phyloP scores from a whole-genome alignment of 2,797 vertebrate species.

The Astyanax mexicanus region DNA sequence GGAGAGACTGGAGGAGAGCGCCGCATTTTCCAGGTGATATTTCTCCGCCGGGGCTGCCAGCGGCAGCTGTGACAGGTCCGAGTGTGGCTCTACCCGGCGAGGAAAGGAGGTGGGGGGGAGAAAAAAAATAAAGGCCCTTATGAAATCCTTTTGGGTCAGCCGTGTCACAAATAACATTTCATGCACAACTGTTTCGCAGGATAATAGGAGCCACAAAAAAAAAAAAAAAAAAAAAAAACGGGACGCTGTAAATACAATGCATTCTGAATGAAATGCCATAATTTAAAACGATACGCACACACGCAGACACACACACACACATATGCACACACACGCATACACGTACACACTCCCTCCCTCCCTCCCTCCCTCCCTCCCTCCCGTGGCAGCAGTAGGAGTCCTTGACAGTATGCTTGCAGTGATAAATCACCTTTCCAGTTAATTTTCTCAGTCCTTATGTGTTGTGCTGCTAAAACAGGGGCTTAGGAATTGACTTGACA shows the following conservation, averaged over 20 bases:
- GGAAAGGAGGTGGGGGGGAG: neutral
- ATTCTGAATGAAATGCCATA: conserved; percentile 99
- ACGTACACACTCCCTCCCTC: conserved; percentile 12
- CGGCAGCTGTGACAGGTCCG: conserved; percentile 97
- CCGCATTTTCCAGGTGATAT: conserved; percentile 99
- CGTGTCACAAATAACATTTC: conserved; percentile 99
- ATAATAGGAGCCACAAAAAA: conserved; percentile 99
- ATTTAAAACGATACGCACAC: conserved; percentile 89
- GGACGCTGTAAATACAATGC: conserved; percentile 99
- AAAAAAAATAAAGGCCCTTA: conserved; percentile 85
- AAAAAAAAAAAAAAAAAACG: too few species aligned
- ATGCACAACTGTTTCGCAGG: conserved; percentile 98
- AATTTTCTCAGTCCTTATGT: conserved; percentile 99
- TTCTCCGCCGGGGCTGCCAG: conserved; percentile 97
- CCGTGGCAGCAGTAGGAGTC: conserved; percentile 96
- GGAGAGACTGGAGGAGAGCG: conserved; percentile 93
- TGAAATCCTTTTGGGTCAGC: conserved; percentile 99
- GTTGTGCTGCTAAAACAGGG: conserved; percentile 98
- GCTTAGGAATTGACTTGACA: conserved; percentile 99
- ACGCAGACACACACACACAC: conserved; percentile 30
- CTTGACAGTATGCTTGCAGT: conserved; percentile 99
- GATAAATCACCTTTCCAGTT: conserved; percentile 99
- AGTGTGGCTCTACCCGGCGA: conserved; percentile 65
- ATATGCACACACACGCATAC: conserved; percentile 14
- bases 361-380: conserved; percentile 59